phyloP scores from a whole-genome alignment of 2,888 invertebrate genomes.

The Torymus auratus region DNA sequence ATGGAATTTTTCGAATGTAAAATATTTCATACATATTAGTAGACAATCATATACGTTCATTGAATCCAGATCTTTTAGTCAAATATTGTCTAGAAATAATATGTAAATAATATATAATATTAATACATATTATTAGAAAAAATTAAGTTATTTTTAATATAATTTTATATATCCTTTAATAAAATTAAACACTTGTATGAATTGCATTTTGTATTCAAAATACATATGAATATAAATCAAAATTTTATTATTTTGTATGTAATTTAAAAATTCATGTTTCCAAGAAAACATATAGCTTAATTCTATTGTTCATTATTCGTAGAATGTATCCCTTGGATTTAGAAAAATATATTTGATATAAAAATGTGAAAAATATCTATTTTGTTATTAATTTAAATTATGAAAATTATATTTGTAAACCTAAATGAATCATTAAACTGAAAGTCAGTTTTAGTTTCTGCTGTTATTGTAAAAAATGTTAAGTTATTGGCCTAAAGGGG shows the following conservation, averaged over 20 bases:
- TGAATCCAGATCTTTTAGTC: background rate
- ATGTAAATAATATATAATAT: conserved; percentile 24
- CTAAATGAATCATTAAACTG: conserved; percentile 45
- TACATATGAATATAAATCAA: too few species aligned
- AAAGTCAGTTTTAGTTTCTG: conserved; percentile 39
- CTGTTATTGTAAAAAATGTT: too few species aligned
- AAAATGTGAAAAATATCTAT: background rate
- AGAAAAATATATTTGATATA: too few species aligned
- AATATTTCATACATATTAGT: conserved; percentile 18
- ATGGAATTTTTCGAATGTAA: conserved; percentile 1
- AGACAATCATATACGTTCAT: conserved; percentile 36
- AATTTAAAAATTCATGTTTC: too few species aligned
- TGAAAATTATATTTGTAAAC: background rate
- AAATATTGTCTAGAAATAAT: background rate
- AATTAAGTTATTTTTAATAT: background rate
- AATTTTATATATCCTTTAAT: too few species aligned
- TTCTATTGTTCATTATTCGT: too few species aligned
- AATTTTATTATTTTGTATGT: too few species aligned
- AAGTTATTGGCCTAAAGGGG: background rate
- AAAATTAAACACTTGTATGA: too few species aligned
- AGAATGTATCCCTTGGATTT: too few species aligned
- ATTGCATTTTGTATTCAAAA: too few species aligned
- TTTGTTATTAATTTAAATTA: background rate
- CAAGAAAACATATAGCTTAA: too few species aligned
- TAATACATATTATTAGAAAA: background rate